Conservation (phyloP, 2,888 invertebrate species). For the Mimachlamys varia region DNA sequence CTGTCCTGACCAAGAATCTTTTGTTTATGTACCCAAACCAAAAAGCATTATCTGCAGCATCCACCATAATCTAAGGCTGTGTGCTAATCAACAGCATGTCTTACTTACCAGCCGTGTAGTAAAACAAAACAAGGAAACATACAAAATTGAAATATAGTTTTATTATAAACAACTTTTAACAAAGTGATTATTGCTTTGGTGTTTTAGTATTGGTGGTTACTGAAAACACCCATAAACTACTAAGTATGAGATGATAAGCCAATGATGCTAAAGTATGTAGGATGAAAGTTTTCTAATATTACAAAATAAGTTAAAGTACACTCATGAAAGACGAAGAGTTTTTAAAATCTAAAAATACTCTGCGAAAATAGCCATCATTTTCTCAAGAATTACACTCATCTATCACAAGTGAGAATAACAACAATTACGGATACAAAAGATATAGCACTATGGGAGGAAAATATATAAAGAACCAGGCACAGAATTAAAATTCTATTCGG, state of each 20-base stretch:
- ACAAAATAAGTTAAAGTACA: conserved; percentile 23
- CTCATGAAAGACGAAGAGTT: conserved; percentile 26
- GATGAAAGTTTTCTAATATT: not conserved
- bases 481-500: too few relatives aligned
- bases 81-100: too few relatives aligned
- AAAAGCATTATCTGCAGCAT: too few relatives aligned
- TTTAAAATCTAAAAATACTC: conserved; percentile 28
- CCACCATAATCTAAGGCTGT: too few relatives aligned
- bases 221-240: conserved; percentile 25
- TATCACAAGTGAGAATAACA: not conserved
- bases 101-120: too few relatives aligned
- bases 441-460: not conserved
- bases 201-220: not conserved
- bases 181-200: conserved; percentile 22
- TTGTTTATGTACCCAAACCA: too few relatives aligned
- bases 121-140: not conserved
- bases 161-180: conserved; percentile 23
- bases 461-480: too few relatives aligned
- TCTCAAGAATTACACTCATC: conserved; percentile 14
- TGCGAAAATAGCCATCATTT: conserved; percentile 14
- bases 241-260: not conserved
- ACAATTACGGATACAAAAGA: not conserved
- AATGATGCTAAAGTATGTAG: not conserved
- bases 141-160: not conserved
- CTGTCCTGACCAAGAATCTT: too few relatives aligned